Base-by-base conservation (phyloP, 2,888 invertebrate species). In the Cancer borealis region DNA sequence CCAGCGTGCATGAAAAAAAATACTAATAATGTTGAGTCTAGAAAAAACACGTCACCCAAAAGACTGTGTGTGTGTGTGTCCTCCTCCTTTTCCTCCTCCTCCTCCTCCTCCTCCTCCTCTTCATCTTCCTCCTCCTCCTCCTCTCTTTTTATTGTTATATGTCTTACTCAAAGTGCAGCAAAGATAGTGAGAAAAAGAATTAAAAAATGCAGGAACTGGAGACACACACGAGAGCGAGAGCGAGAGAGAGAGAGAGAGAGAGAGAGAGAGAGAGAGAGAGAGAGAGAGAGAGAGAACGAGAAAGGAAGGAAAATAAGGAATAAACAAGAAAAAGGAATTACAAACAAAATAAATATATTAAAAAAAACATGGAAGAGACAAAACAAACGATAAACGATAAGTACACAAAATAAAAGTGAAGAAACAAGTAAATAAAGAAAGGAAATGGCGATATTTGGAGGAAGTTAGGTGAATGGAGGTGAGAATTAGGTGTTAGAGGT, bases 61-160 rank as follows among this genome's bases (percentile, higher is more conserved):
- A 79, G 79, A 26, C 30, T 12, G 30, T 26, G n/a, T 8, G 30
- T 26, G 14, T 30, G 10, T 8, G 26, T 8, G 30, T 30, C 79
- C 30, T 79, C 79, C 30, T 79, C 79, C 30, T 66, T n/a, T 5
- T 66, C 66, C 21, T 66, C 66, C 21, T 66, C 66, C 21, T 66
- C 26, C 3, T 26, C 79, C 12, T 21, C 30, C 26, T 79, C 30
- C 26, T 79, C 79, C 79, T 79, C 30, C 30, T 79, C 79, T 8
- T 79, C 79, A 12, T 79, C 79, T 30, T 79, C 26, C 79, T 79
- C 79, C 79, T 26, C 79, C 39, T 39, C 39, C 79, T 79, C 30
- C 79, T 79, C 30, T 79, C 21, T 66, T 79, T 79, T 79, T 79
- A 79, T 79, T 79, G 79, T 30, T 79, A 79, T 79, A 30, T 79